These are phyloP conservation scores for Holcopasites calliopsidis DNA, from an alignment of 1,140 invertebrate genomes.

Conservation along the genomic window DNA sequence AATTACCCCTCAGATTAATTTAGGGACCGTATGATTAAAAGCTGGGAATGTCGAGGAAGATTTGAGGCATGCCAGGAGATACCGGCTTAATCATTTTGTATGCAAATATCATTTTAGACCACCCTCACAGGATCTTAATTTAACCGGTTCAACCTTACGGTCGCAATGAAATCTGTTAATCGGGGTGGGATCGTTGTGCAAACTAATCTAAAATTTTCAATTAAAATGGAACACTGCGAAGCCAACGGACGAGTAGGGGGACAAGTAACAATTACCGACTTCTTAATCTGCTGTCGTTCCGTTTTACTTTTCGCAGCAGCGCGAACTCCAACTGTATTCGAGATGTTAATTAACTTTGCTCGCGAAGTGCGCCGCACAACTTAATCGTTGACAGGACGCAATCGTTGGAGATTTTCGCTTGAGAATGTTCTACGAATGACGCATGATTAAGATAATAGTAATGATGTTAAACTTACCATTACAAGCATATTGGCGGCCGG, in stretches of 20 bases:
- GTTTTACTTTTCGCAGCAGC: neutral
- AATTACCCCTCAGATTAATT: too few relatives aligned
- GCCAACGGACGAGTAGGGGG: neutral
- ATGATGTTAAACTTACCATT: slow-evolving; percentile 84
- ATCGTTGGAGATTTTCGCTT: neutral
- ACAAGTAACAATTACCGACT: neutral
- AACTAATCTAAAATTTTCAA: slow-evolving; percentile 14
- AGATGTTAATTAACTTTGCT: too few relatives aligned
- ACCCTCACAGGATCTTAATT: neutral
- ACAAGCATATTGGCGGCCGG: slow-evolving; percentile 89
- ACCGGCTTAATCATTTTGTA: neutral
- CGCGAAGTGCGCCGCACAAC: too few relatives aligned
- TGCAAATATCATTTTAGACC: slow-evolving; percentile 11
- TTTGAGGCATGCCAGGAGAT: too few relatives aligned
- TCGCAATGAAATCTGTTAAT: slow-evolving; percentile 18
- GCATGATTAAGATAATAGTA: neutral
- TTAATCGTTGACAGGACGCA: too few relatives aligned
- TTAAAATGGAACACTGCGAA: neutral
- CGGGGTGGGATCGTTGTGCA: neutral
- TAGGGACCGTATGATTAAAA: too few relatives aligned
- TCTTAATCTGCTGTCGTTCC: neutral
- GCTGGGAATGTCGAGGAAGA: neutral
- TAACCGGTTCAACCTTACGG: neutral
- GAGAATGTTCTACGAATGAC: neutral
- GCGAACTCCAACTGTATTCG: too few relatives aligned